Percentiles rank a stretch among this genome's conserved stretches.
Evolutionary conservation across 2,113 vertebrate genomes (phyloP).

Genomic region (Muscicapa adusta): DNA sequence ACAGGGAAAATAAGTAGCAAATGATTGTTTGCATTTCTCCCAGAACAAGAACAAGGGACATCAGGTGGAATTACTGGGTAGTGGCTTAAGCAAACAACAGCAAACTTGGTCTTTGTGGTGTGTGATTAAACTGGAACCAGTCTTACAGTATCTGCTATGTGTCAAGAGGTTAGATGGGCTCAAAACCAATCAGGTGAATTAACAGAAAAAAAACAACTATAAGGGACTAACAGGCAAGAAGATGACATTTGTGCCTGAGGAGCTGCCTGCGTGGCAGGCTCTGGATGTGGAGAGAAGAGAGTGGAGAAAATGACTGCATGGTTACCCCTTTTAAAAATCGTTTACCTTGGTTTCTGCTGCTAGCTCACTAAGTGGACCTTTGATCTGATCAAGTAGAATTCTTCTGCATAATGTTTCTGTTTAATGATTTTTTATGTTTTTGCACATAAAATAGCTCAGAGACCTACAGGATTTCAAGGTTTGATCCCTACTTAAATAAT

Average conservation of each 20-base stretch:
- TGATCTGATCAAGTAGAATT: not conserved
- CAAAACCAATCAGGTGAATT: not conserved
- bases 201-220: not conserved
- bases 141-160: not conserved
- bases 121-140: not conserved
- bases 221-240: not conserved
- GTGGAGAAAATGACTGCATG: not conserved
- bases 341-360: not conserved
- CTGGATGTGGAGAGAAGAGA: not conserved
- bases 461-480: not conserved
- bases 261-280: not conserved
- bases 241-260: not conserved
- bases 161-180: not conserved
- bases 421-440: not conserved
- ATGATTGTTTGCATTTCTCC: constrained; percentile 22
- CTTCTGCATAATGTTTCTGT: not conserved
- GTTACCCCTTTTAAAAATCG: not conserved
- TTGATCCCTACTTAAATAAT: not conserved
- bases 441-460: not conserved
- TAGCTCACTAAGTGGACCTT: not conserved
- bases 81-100: constrained; percentile 13
- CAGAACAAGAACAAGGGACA: not conserved
- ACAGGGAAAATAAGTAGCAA: constrained; percentile 43
- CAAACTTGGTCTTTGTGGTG: not conserved
- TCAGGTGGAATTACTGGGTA: not conserved